Evolutionary conservation across 2,797 vertebrate species (phyloP).

Genomic region (Bryconaethiops microstoma): DNA sequence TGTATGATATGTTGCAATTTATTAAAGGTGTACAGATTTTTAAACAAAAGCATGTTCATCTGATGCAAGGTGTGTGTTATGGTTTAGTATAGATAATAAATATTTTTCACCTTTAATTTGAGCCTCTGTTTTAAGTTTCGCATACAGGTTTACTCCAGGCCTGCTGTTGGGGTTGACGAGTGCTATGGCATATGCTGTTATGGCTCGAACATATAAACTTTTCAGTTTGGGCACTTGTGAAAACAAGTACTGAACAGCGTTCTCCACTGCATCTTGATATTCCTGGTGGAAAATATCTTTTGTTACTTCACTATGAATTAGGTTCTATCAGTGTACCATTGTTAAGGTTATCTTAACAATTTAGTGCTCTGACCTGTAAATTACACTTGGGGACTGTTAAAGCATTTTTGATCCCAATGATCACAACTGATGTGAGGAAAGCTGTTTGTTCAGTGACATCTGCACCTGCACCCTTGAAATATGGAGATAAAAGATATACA

Average conservation of each 20-base stretch:
- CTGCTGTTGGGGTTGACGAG: slow-evolving; percentile 70
- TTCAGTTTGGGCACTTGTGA: slow-evolving; percentile 66
- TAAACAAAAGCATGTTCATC: not conserved
- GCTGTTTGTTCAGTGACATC: slow-evolving; percentile 72
- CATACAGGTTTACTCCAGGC: slow-evolving; percentile 32
- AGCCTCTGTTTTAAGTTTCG: slow-evolving; percentile 75
- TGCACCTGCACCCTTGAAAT: slow-evolving; percentile 63
- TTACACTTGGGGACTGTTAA: slow-evolving; percentile 66
- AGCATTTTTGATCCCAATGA: slow-evolving; percentile 82
- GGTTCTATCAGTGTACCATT: not conserved
- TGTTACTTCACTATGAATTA: not conserved
- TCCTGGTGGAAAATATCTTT: slow-evolving; percentile 67
- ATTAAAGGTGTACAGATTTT: not conserved
- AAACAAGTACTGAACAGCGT: slow-evolving; percentile 77
- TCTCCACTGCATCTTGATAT: slow-evolving; percentile 70
- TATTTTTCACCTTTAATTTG: slow-evolving; percentile 73
- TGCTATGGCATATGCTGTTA: slow-evolving; percentile 82
- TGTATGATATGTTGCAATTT: not conserved
- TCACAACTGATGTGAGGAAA: slow-evolving; percentile 85
- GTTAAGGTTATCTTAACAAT: not conserved
- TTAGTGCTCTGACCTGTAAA: slow-evolving; percentile 67
- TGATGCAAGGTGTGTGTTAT: not conserved
- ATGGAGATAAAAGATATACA: not conserved
- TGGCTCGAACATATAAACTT: slow-evolving; percentile 84
- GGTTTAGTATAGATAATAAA: not conserved